These are phyloP conservation scores for Tragelaphus buxtoni DNA, from an alignment of 2,113 vertebrate species.

Conservation along the genomic window DNA sequence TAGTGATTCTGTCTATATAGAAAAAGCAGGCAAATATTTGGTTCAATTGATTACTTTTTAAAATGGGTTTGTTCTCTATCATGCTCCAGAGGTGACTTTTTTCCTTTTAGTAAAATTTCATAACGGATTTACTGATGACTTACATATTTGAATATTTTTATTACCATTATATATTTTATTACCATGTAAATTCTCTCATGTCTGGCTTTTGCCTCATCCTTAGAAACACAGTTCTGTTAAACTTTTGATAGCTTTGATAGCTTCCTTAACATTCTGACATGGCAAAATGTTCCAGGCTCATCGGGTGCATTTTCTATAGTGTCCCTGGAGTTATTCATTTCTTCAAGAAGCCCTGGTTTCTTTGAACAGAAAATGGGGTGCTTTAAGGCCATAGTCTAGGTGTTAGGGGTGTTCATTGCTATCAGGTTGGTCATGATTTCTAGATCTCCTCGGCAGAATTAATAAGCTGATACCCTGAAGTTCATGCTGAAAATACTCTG, in stretches of 20 bases:
- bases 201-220: background rate
- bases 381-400: background rate
- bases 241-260: background rate
- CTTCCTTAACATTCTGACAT: background rate
- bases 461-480: background rate
- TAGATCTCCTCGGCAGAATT: background rate
- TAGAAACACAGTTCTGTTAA: background rate
- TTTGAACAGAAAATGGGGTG: background rate
- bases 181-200: background rate
- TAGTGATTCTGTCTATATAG: background rate
- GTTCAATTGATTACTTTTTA: background rate
- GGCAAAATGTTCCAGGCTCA: background rate
- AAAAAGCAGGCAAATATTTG: background rate
- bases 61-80: background rate
- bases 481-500: background rate
- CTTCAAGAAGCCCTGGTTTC: background rate
- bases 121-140: background rate
- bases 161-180: background rate
- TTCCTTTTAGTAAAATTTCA: background rate
- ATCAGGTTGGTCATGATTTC: background rate
- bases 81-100: background rate
- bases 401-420: background rate
- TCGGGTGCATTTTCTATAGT: background rate
- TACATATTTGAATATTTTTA: background rate
- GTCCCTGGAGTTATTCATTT: background rate